Evolutionary conservation across 2,888 invertebrate genomes (phyloP).

Genomic region (Trichopoda pennipes): DNA sequence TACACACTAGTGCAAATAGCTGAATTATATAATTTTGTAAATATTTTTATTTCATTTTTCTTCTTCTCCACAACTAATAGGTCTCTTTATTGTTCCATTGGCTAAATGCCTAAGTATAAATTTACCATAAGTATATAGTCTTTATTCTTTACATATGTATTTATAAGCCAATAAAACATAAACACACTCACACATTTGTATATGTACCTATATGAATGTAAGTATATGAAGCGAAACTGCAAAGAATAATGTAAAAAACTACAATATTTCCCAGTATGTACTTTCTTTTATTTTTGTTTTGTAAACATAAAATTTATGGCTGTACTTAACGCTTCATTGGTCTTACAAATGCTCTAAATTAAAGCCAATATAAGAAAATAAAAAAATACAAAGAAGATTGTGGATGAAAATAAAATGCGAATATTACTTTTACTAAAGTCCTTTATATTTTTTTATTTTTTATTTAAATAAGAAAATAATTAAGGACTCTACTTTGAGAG

Average conservation of each 20-base stretch:
- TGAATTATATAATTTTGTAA: conserved; percentile 21
- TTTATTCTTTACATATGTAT: conserved; percentile 2
- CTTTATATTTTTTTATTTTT: neutral
- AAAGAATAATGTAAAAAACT: neutral
- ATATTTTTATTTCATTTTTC: conserved; percentile 2
- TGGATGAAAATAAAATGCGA: conserved; percentile 21
- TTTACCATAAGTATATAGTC: conserved; percentile 19
- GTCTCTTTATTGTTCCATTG: conserved; percentile 44
- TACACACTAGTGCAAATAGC: neutral
- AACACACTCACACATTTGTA: neutral
- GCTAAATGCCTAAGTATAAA: conserved; percentile 48
- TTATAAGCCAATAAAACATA: neutral
- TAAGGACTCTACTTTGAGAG: neutral
- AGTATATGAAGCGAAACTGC: neutral
- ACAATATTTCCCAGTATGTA: conserved; percentile 1
- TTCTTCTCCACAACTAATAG: conserved; percentile 41
- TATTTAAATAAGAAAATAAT: conserved; percentile 8
- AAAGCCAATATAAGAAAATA: conserved; percentile 50
- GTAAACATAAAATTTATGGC: conserved; percentile 57
- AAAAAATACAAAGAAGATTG: conserved; percentile 44
- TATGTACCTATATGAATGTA: neutral
- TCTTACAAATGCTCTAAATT: conserved; percentile 49
- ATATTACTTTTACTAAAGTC: neutral
- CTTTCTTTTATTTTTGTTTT: neutral
- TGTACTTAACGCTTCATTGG: conserved; percentile 61